Evolutionary conservation across 2,797 vertebrate genomes (phyloP), one percentile per base, ranked within the genome.

Genomic region (Argyrosomus regius): DNA sequence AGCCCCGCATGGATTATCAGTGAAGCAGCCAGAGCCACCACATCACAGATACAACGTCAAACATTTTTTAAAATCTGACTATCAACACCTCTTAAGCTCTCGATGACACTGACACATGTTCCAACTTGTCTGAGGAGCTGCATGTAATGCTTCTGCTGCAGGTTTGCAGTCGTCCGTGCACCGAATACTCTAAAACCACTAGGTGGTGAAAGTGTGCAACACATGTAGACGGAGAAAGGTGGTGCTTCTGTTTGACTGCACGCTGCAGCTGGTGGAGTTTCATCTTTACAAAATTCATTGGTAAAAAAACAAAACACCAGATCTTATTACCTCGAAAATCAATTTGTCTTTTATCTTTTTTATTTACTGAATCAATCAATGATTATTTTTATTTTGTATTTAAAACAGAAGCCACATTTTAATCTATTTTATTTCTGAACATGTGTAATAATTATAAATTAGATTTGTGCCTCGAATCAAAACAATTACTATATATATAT

Each of bases 141-240:
- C 3, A 4, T 12, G 3, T 20, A 4, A 9, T 5, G 18, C 26
- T 17, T 28, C 14, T 7, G 13, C 3, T 62, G 22, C 22, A 22
- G 18, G 13, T 24, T 22, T 53, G 11, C 20, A 43, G 53, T 20
- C 3, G 14, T 62, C 48, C 31, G 14, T 62, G 72, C n/a, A 63
- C 22, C 1, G 45, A 18, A 24, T 28, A 7, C 58, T 39, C 46
- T 26, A 10, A 0, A 17, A 48, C 81, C 87, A 77, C 41, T 31
- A 82, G 89, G 4, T 72, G 83, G 73, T 0, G 31, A 24, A 54
- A 4, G 70, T 49, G 52, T 59, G 60, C 53, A 74, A 26, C 3
- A 60, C 14, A 52, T 49, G 35, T 5, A 1, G 28, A 28, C 8
- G 59, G 3, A 31, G 11, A 35, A 6, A 3, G 5, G 20, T 20